These are phyloP conservation scores for Chaetodon auriga DNA, from an alignment of 2,113 vertebrate species.

Conservation along the genomic window DNA sequence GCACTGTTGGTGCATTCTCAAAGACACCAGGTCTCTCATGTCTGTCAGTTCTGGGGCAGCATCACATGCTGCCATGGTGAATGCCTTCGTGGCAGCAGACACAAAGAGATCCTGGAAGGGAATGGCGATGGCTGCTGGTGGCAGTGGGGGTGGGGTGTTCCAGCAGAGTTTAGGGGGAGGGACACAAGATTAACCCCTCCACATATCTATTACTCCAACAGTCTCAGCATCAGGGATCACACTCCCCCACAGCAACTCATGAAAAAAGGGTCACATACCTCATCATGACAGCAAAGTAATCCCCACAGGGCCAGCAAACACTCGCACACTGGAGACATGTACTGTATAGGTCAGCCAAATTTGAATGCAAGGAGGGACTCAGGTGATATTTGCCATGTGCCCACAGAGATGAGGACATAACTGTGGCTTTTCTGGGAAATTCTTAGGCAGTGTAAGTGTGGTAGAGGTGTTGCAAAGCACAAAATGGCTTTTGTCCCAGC, in stretches of 20 bases:
- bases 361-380: conserved; percentile 7
- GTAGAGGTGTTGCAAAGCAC: conserved; percentile 18
- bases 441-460: not conserved
- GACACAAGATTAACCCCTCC: conserved; percentile 64
- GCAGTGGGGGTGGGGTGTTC: conserved; percentile 58
- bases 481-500: conserved; percentile 45
- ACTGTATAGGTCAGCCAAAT: conserved; percentile 26
- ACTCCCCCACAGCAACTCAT: conserved; percentile 36
- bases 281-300: conserved; percentile 58
- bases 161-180: conserved; percentile 56
- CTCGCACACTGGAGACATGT: not conserved
- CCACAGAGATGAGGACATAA: not conserved
- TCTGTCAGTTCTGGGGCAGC: conserved; percentile 19
- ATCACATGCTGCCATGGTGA: conserved; percentile 24
- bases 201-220: conserved; percentile 65
- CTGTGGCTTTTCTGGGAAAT: conserved; percentile 12
- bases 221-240: conserved; percentile 27
- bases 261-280: conserved; percentile 62
- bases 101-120: conserved; percentile 65
- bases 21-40: conserved; percentile 16
- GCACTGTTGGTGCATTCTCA: conserved; percentile 9
- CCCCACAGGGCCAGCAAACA: conserved; percentile 15
- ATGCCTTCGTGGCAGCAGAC: conserved; percentile 60
- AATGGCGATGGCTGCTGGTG: conserved; percentile 42
- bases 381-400: conserved; percentile 28